These are phyloP conservation scores for Danionella cerebrum DNA, from an alignment of 2,113 vertebrate genomes.

Conservation along the genomic window DNA sequence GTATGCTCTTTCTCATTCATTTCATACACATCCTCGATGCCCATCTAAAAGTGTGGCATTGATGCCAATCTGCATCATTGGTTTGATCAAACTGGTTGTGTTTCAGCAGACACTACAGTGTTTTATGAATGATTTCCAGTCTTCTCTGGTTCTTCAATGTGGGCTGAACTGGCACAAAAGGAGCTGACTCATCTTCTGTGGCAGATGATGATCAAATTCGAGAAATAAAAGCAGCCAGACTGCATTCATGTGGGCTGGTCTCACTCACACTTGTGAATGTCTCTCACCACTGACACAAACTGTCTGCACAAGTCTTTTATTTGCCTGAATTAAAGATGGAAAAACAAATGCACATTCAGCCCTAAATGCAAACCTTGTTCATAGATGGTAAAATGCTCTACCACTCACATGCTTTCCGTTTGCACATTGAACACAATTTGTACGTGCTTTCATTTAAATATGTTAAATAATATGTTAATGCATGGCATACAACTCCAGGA, in stretches of 20 bases:
- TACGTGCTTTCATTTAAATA: too few species aligned
- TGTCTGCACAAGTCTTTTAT: background rate
- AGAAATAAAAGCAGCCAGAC: background rate
- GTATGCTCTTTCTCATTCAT: too few species aligned
- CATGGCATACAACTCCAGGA: too few species aligned
- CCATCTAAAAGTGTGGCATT: background rate
- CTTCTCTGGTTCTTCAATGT: background rate
- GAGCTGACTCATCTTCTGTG: slow-evolving; percentile 32
- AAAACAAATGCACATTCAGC: too few species aligned
- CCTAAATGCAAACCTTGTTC: background rate
- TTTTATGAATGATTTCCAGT: slow-evolving; percentile 11
- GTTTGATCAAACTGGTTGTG: background rate
- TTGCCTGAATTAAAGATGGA: background rate
- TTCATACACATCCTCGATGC: too few species aligned
- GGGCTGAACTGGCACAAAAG: slow-evolving; percentile 3
- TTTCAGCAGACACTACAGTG: slow-evolving; percentile 1
- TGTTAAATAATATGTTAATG: too few species aligned
- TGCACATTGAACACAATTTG: too few species aligned
- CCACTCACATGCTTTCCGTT: too few species aligned
- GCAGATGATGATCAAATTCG: slow-evolving; percentile 2
- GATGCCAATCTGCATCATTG: background rate
- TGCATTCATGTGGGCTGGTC: slow-evolving; percentile 1
- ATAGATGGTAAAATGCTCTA: too few species aligned
- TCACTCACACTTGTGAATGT: background rate
- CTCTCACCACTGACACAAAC: slow-evolving; percentile 1